phyloP scores from a whole-genome alignment of 2,113 vertebrate genomes.

The Maccullochella peelii region DNA sequence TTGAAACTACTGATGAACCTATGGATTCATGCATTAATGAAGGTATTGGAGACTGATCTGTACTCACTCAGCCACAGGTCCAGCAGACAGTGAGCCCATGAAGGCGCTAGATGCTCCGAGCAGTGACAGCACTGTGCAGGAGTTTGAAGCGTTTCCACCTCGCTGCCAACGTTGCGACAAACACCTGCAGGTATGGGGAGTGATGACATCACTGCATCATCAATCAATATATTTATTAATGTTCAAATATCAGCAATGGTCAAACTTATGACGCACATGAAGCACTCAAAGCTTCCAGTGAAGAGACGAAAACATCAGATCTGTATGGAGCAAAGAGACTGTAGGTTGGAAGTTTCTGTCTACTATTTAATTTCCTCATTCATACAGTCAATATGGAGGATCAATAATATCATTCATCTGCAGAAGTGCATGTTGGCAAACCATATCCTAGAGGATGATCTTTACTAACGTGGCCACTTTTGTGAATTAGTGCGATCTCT shows the following conservation, averaged over 20 bases:
- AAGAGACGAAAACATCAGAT: not conserved
- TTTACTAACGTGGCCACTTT: not conserved
- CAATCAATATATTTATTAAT: too few species aligned
- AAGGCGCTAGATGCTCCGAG: constrained; percentile 64
- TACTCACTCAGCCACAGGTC: constrained; percentile 73
- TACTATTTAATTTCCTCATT: not conserved
- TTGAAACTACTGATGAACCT: too few species aligned
- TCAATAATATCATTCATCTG: not conserved
- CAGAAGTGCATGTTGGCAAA: not conserved
- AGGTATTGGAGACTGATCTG: not conserved
- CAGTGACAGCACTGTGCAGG: constrained; percentile 72
- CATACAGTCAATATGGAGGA: not conserved
- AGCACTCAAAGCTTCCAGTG: too few species aligned
- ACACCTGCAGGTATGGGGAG: constrained; percentile 54
- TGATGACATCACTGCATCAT: not conserved
- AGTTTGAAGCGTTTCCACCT: constrained; percentile 78
- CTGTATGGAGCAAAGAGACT: not conserved
- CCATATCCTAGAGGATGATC: not conserved
- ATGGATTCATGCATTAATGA: not conserved
- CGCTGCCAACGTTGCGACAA: constrained; percentile 76
- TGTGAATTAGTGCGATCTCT: not conserved
- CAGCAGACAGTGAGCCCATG: constrained; percentile 71
- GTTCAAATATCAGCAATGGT: not conserved
- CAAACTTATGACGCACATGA: not conserved
- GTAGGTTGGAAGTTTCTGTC: not conserved